phyloP scores from a whole-genome alignment of 2,888 invertebrate species.

The Ypsolopha scabrella region DNA sequence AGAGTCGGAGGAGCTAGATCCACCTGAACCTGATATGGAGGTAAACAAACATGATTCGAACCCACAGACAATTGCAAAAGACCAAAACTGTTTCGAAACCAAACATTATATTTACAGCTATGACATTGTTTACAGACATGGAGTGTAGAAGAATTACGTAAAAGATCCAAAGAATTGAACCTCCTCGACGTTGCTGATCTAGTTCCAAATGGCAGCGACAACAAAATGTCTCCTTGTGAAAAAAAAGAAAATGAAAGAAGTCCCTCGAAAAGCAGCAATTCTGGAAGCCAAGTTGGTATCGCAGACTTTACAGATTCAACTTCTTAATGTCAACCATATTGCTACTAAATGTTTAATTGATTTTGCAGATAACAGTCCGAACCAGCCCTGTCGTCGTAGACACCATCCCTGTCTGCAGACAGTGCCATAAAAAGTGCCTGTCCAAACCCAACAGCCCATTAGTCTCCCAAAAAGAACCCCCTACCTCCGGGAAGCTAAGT shows the following conservation, averaged over 20 bases:
- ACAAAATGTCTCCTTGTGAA: slow-evolving; percentile 39
- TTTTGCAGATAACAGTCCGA: slow-evolving; percentile 78
- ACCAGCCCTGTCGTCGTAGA: slow-evolving; percentile 81
- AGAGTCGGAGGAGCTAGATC: slow-evolving; percentile 68
- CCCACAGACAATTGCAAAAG: not conserved
- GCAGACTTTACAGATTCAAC: no score
- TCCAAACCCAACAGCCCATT: slow-evolving; percentile 67
- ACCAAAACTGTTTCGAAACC: not conserved
- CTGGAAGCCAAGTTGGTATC: slow-evolving; percentile 78
- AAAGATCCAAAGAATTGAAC: slow-evolving; percentile 77
- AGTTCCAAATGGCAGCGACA: slow-evolving; percentile 35
- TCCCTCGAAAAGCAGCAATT: slow-evolving; percentile 81
- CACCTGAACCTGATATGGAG: slow-evolving; percentile 39
- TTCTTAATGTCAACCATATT: no score
- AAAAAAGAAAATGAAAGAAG: slow-evolving; percentile 73
- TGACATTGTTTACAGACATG: slow-evolving; percentile 52
- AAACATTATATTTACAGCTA: not conserved
- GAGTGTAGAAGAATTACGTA: slow-evolving; percentile 79
- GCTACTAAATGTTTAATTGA: not conserved
- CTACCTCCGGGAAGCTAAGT: slow-evolving; percentile 39
- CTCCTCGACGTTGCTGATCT: slow-evolving; percentile 63
- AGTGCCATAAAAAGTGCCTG: slow-evolving; percentile 83
- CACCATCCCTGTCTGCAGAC: slow-evolving; percentile 79
- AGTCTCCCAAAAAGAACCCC: slow-evolving; percentile 55
- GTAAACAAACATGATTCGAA: not conserved